Percentiles rank a stretch among this genome's conserved stretches.
phyloP scores from a whole-genome alignment of 2,888 invertebrate genomes.

The Peribatodes rhomboidaria region DNA sequence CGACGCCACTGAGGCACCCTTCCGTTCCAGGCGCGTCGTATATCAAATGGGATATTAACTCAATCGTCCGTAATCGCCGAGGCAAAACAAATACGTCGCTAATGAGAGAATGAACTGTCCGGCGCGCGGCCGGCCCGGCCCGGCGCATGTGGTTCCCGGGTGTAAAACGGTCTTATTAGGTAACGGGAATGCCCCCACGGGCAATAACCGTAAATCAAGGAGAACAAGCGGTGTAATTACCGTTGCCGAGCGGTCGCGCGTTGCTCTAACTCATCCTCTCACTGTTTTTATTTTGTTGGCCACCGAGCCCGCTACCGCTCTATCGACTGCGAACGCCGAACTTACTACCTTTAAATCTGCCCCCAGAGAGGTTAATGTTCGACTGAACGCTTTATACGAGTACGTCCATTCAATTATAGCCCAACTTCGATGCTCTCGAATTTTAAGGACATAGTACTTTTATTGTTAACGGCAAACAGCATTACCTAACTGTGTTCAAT shows the following conservation, averaged over 20 bases:
- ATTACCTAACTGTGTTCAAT: constrained; percentile 44
- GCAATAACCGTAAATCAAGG: constrained; percentile 87
- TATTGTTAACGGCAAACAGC: constrained; percentile 33
- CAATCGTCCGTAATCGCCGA: constrained; percentile 78
- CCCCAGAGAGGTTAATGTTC: constrained; percentile 79
- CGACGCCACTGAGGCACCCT: constrained; percentile 63
- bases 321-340: constrained; percentile 80
- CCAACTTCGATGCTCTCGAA: constrained; percentile 58
- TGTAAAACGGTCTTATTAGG: constrained; percentile 86
- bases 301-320: constrained; percentile 77
- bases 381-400: constrained; percentile 71
- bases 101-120: constrained; percentile 82
- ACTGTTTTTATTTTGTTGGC: constrained; percentile 85
- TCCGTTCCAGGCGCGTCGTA: constrained; percentile 72
- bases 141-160: constrained; percentile 82
- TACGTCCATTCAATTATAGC: constrained; percentile 74
- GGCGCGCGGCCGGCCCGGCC: constrained; percentile 57
- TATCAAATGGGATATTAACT: constrained; percentile 81
- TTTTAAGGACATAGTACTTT: constrained; percentile 49
- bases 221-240: constrained; percentile 88
- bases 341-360: constrained; percentile 84
- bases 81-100: constrained; percentile 81
- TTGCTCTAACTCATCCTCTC: constrained; percentile 84
- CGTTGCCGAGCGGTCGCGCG: constrained; percentile 83
- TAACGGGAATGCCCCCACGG: constrained; percentile 85